Evolutionary conservation across 1,140 invertebrate genomes (phyloP).

Genomic region (Drosophila obscura): DNA sequence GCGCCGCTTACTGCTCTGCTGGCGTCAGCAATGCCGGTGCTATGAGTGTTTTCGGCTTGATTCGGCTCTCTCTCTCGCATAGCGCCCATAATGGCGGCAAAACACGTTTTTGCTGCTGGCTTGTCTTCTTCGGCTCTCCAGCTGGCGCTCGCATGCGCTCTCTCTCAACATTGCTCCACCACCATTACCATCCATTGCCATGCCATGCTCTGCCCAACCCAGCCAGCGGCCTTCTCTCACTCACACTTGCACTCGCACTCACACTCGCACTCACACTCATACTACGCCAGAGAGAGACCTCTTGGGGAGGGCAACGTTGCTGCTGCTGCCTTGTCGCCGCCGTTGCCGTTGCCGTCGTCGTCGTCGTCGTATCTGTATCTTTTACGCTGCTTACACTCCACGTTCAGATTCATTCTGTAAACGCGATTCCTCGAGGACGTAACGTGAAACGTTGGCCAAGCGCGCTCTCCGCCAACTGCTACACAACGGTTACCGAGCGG

Average conservation of each 20-base stretch:
- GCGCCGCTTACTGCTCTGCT: constrained; percentile 36
- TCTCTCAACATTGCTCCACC: constrained; percentile 41
- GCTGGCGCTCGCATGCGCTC: constrained; percentile 78
- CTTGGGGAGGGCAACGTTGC: constrained; percentile 23
- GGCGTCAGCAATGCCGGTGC: constrained; percentile 17
- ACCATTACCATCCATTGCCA: constrained; percentile 10
- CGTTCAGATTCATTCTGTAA: constrained; percentile 84
- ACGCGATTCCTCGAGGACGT: constrained; percentile 84
- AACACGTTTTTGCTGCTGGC: constrained; percentile 76
- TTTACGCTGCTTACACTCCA: constrained; percentile 84
- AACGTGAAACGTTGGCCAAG: constrained; percentile 83
- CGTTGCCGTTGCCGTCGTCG: constrained; percentile 31
- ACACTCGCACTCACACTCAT: constrained; percentile 28
- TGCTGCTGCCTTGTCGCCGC: constrained; percentile 20
- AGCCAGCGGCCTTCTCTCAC: constrained; percentile 9
- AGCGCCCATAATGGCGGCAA: constrained; percentile 70
- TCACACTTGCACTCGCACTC: constrained; percentile 36
- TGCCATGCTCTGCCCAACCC: no score
- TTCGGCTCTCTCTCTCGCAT: constrained; percentile 14
- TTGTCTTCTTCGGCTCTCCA: constrained; percentile 55
- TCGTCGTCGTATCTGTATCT: constrained; percentile 70
- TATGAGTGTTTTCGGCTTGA: constrained; percentile 33
- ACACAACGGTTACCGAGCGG: constrained; percentile 65
- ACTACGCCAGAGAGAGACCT: constrained; percentile 15
- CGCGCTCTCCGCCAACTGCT: constrained; percentile 67